Percentiles rank a stretch among this genome's conserved stretches.
phyloP scores from a whole-genome alignment of 2,113 vertebrate genomes.

The Oryzias javanicus region DNA sequence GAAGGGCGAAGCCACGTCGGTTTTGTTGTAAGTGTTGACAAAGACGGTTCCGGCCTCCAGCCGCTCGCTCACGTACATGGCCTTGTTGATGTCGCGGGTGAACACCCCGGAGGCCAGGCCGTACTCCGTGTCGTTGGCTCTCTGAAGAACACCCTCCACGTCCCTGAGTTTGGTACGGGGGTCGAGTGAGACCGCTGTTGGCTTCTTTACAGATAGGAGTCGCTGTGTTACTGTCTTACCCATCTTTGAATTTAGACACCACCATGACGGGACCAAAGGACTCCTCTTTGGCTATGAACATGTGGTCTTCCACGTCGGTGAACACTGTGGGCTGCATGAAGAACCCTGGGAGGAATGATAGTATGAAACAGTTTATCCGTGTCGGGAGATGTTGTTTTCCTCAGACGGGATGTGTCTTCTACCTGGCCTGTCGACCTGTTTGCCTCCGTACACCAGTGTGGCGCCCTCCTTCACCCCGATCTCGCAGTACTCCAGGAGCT shows the following conservation, averaged over 20 bases:
- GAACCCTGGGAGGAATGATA: slow-evolving; percentile 72
- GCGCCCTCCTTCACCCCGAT: slow-evolving; percentile 81
- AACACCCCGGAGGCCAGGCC: slow-evolving; percentile 96
- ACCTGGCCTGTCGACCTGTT: slow-evolving; percentile 83
- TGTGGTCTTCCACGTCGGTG: slow-evolving; percentile 83
- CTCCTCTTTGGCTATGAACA: slow-evolving; percentile 87
- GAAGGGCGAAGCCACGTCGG: slow-evolving; percentile 93
- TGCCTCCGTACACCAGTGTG: slow-evolving; percentile 81
- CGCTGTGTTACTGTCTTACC: slow-evolving; percentile 66
- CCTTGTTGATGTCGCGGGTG: slow-evolving; percentile 93
- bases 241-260: slow-evolving; percentile 93
- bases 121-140: slow-evolving; percentile 93
- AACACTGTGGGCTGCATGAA: slow-evolving; percentile 88
- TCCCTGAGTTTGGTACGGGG: slow-evolving; percentile 73
- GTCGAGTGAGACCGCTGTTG: background rate
- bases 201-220: background rate
- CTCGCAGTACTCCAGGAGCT: slow-evolving; percentile 84
- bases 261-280: slow-evolving; percentile 97
- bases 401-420: background rate
- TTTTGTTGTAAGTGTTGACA: slow-evolving; percentile 98
- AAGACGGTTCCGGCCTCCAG: slow-evolving; percentile 96
- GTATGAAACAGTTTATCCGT: background rate
- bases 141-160: slow-evolving; percentile 84
- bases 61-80: slow-evolving; percentile 92
- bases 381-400: too few relatives aligned